Evolutionary conservation across 1,140 invertebrate species (phyloP).

Genomic region (Eubasilissa regina): DNA sequence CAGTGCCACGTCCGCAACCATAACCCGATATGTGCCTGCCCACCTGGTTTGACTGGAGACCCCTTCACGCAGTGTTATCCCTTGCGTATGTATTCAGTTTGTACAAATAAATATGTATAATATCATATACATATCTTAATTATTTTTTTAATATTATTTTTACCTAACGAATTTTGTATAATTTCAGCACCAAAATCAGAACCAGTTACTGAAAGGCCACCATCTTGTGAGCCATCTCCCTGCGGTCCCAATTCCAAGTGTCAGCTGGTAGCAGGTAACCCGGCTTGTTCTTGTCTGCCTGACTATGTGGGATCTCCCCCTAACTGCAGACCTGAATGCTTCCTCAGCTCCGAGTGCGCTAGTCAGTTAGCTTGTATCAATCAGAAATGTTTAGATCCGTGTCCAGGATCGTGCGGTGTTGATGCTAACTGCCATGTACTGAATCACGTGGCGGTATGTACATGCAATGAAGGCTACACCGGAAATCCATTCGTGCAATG

Average conservation of each 20-base stretch:
- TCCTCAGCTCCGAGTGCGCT: constrained; percentile 81
- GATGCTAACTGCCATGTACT: constrained; percentile 82
- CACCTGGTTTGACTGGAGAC: constrained; percentile 82
- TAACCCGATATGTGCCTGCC: constrained; percentile 81
- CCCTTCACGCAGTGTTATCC: constrained; percentile 77
- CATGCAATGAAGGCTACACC: constrained; percentile 80
- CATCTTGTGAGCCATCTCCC: constrained; percentile 83
- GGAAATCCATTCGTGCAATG: constrained; percentile 86
- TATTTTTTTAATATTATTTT: too few species aligned
- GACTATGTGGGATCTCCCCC: constrained; percentile 84
- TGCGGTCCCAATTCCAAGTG: constrained; percentile 89
- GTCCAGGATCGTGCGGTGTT: constrained; percentile 81
- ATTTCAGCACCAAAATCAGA: constrained; percentile 63
- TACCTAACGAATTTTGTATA: too few species aligned
- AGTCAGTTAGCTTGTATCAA: constrained; percentile 81
- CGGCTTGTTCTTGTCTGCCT: constrained; percentile 84
- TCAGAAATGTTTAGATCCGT: constrained; percentile 83
- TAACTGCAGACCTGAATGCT: constrained; percentile 82
- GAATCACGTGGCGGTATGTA: constrained; percentile 83
- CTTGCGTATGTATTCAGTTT: constrained; percentile 63
- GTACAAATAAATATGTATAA: too few species aligned
- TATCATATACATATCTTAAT: too few species aligned
- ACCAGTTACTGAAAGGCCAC: constrained; percentile 74
- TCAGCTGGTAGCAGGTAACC: constrained; percentile 78
- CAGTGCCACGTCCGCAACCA: constrained; percentile 81